These are phyloP conservation scores for Cetoscarus ocellatus DNA, from an alignment of 2,797 vertebrate genomes.

Conservation along the genomic window DNA sequence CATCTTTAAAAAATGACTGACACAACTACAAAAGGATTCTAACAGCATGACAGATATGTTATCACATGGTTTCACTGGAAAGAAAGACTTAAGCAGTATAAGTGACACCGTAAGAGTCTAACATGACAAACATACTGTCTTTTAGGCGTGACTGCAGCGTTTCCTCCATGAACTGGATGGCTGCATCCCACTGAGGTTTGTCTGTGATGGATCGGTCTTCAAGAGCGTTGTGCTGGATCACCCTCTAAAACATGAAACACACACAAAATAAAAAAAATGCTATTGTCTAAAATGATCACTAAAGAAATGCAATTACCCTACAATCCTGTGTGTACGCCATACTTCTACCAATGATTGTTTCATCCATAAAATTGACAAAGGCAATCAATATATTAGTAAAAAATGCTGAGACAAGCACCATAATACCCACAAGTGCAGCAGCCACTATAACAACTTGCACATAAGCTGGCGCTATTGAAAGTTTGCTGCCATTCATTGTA, in stretches of 20 bases:
- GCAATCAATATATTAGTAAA: too few species aligned
- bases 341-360: too few species aligned
- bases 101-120: constrained; percentile 5
- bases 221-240: constrained; percentile 98
- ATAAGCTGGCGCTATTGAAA: too few species aligned
- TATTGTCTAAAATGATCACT: too few species aligned
- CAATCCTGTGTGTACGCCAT: too few species aligned
- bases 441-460: too few species aligned
- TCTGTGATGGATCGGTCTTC: constrained; percentile 98
- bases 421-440: too few species aligned
- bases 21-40: background rate
- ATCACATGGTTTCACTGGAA: background rate
- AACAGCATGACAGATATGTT: background rate
- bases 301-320: too few species aligned
- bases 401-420: too few species aligned
- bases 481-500: too few species aligned
- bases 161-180: constrained; percentile 99
- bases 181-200: constrained; percentile 98
- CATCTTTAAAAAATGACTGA: background rate
- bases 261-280: background rate
- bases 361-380: too few species aligned
- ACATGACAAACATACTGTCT: constrained; percentile 89
- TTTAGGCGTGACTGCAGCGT: constrained; percentile 94
- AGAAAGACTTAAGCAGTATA: background rate
- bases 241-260: constrained; percentile 83